Evolutionary conservation across 2,888 invertebrate species (phyloP).

Genomic region (Cenopis cana): DNA sequence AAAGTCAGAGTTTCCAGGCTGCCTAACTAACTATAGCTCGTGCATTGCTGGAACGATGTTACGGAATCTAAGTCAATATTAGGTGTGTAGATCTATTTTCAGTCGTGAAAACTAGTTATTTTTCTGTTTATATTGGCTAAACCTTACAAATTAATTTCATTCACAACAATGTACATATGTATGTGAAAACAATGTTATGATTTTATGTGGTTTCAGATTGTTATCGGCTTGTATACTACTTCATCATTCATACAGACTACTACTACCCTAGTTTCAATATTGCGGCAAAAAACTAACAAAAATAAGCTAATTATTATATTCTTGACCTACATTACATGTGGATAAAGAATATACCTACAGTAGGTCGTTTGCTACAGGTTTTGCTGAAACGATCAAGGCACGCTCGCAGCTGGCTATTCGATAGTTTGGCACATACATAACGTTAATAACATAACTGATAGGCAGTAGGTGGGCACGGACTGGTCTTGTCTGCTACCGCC

Average conservation of each 20-base stretch:
- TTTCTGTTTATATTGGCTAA: no score
- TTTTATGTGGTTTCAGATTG: no score
- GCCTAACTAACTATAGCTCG: neutral
- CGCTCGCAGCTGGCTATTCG: neutral
- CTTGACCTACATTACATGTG: constrained; percentile 79
- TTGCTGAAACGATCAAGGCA: constrained; percentile 24
- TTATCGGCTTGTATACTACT: neutral
- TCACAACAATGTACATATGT: no score
- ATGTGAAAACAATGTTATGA: no score
- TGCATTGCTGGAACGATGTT: no score
- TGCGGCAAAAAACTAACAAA: constrained; percentile 38
- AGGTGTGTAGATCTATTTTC: no score
- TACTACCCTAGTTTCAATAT: constrained; percentile 12
- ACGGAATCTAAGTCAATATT: no score
- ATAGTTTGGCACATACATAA: neutral
- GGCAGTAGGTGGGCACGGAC: neutral
- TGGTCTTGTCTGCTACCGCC: neutral
- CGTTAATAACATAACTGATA: constrained; percentile 2
- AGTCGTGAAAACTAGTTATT: no score
- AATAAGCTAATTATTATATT: constrained; percentile 66
- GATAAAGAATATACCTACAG: constrained; percentile 57
- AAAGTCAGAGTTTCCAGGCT: no score
- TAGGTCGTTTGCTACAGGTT: constrained; percentile 39
- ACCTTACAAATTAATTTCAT: no score
- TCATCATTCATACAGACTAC: neutral